Evolutionary conservation across 2,797 vertebrate species (phyloP).

Genomic region (Lepus oiostolus): DNA sequence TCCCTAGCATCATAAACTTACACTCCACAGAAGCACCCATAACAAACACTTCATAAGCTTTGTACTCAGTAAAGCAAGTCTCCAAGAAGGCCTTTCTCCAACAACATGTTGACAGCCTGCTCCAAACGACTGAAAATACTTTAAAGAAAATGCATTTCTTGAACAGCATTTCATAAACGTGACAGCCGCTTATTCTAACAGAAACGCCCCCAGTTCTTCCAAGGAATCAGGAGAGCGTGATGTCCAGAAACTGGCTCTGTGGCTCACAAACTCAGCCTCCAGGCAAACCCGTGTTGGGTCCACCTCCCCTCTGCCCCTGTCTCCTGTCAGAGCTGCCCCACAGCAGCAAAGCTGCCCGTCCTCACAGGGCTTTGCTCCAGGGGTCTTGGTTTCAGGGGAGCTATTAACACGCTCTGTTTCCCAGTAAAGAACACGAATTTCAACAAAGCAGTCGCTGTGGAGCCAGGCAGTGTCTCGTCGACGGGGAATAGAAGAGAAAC

Average conservation of each 20-base stretch:
- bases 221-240: neutral
- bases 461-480: neutral
- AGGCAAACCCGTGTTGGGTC: neutral
- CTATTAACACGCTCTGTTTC: neutral
- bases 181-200: constrained; percentile 13
- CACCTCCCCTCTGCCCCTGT: neutral
- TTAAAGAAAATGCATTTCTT: constrained; percentile 46
- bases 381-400: neutral
- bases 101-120: neutral
- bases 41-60: neutral
- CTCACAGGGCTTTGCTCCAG: neutral
- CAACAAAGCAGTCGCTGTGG: neutral
- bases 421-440: neutral
- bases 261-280: neutral
- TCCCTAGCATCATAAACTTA: neutral
- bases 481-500: neutral
- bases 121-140: constrained; percentile 31
- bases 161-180: constrained; percentile 9
- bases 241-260: neutral
- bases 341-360: neutral
- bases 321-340: neutral
- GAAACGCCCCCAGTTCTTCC: constrained; percentile 17
- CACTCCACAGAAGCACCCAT: neutral
- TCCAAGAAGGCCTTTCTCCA: neutral
- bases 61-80: neutral